A percentile compares a stretch with the other conserved stretches of the same genome.
Evolutionary conservation across 2,888 invertebrate species (phyloP).

Genomic region (Drosophila heteroneura): DNA sequence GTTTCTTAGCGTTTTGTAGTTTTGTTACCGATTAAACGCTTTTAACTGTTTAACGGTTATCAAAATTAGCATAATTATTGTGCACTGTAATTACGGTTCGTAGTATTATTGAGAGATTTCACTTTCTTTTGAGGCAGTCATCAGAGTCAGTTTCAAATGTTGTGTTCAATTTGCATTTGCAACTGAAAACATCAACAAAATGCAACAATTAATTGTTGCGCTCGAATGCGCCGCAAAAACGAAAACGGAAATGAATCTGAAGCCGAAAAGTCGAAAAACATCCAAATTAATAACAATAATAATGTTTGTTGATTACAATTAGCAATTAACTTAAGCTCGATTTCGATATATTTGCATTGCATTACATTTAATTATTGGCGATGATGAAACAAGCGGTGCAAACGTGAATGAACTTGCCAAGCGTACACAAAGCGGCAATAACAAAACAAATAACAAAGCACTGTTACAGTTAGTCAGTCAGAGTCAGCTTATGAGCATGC

Average conservation of each 20-base stretch:
- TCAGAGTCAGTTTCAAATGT: slow-evolving; percentile 48
- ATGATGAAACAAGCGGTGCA: slow-evolving; percentile 55
- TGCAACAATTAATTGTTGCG: slow-evolving; percentile 74
- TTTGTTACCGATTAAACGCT: slow-evolving; percentile 34
- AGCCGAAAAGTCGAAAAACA: slow-evolving; percentile 49
- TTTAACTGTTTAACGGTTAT: slow-evolving; percentile 52
- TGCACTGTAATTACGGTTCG: slow-evolving; percentile 54
- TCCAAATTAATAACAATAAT: slow-evolving; percentile 27
- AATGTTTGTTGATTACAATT: slow-evolving; percentile 53
- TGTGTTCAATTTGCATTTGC: slow-evolving; percentile 66
- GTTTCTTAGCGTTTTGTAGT: neutral
- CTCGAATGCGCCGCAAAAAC: slow-evolving; percentile 65
- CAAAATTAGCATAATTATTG: slow-evolving; percentile 68
- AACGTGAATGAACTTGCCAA: slow-evolving; percentile 75
- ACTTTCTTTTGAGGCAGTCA: slow-evolving; percentile 71
- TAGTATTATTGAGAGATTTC: slow-evolving; percentile 63
- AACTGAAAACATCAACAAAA: slow-evolving; percentile 23
- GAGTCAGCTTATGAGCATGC: slow-evolving; percentile 44
- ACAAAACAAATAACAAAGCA: slow-evolving; percentile 45
- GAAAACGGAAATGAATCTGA: slow-evolving; percentile 69
- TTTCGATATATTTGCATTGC: slow-evolving; percentile 69
- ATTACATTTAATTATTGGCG: slow-evolving; percentile 64
- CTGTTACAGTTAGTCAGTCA: slow-evolving; percentile 41
- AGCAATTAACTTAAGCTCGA: slow-evolving; percentile 65
- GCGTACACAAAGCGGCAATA: slow-evolving; percentile 38